phyloP scores from a whole-genome alignment of 2,888 invertebrate genomes.

The Cataglyphis altisquamis region DNA sequence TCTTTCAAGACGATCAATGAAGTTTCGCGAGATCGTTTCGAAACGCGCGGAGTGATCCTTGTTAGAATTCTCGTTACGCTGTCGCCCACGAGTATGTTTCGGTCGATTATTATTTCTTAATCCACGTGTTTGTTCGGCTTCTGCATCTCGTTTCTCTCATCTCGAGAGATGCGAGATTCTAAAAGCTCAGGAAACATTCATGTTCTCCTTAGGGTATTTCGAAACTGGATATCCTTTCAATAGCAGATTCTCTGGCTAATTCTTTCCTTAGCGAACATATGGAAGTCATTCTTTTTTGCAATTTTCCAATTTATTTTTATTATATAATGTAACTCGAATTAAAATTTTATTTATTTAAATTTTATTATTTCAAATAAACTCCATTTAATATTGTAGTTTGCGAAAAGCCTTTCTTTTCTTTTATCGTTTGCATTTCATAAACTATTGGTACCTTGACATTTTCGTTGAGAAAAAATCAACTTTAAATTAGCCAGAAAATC shows the following conservation, averaged over 20 bases:
- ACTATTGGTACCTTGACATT: neutral
- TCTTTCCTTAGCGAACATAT: neutral
- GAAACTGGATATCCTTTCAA: neutral
- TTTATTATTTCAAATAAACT: neutral
- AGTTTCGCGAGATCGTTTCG: conserved; percentile 29
- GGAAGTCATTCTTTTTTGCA: neutral
- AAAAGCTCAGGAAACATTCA: neutral
- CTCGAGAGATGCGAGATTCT: neutral
- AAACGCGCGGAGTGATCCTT: neutral
- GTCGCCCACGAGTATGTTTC: neutral
- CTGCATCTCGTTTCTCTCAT: neutral
- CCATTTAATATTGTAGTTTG: neutral
- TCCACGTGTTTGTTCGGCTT: neutral
- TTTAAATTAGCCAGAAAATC: neutral
- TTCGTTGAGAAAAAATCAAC: neutral
- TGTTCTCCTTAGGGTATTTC: neutral
- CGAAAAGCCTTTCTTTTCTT: neutral
- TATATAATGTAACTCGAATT: neutral
- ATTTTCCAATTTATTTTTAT: neutral
- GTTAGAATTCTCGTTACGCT: conserved; percentile 31
- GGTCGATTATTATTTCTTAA: neutral
- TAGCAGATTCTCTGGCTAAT: neutral
- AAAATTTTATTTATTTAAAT: neutral
- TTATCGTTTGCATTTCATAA: neutral
- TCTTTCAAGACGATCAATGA: conserved; percentile 44